A percentile compares a stretch with the other conserved stretches of the same genome.
These are phyloP conservation scores for Tinea pellionella DNA, from an alignment of 2,888 invertebrate genomes.

Conservation along the genomic window DNA sequence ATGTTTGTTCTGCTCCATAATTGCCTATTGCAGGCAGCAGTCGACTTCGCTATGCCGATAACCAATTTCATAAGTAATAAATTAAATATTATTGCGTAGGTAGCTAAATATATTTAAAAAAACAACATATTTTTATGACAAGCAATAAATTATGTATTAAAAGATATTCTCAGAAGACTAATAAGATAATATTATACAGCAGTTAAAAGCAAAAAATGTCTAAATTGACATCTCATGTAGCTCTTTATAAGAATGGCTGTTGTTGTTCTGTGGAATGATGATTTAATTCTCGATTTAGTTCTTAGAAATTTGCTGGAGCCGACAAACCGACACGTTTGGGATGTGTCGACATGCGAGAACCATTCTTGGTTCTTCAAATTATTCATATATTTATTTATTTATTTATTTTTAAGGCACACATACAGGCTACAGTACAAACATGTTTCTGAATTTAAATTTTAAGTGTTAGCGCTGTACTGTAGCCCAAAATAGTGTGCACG, in stretches of 20 bases:
- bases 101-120: no score
- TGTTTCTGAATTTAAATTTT: no score
- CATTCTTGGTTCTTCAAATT: conserved; percentile 5
- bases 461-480: no score
- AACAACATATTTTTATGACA: neutral
- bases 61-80: no score
- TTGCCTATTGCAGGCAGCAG: no score
- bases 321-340: neutral
- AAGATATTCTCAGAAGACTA: neutral
- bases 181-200: neutral
- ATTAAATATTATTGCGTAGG: no score
- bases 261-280: conserved; percentile 11
- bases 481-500: no score
- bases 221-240: conserved; percentile 3
- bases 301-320: conserved; percentile 10
- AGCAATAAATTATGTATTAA: neutral
- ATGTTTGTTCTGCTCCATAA: no score
- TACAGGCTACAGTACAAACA: conserved; percentile 6
- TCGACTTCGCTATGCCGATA: no score
- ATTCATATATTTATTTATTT: conserved; percentile 13
- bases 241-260: conserved; percentile 4
- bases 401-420: no score
- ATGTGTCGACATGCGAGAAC: conserved; percentile 16
- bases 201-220: neutral
- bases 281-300: conserved; percentile 5